Conservation (phyloP, 23 tunicate species). For the Corella eumyota region DNA sequence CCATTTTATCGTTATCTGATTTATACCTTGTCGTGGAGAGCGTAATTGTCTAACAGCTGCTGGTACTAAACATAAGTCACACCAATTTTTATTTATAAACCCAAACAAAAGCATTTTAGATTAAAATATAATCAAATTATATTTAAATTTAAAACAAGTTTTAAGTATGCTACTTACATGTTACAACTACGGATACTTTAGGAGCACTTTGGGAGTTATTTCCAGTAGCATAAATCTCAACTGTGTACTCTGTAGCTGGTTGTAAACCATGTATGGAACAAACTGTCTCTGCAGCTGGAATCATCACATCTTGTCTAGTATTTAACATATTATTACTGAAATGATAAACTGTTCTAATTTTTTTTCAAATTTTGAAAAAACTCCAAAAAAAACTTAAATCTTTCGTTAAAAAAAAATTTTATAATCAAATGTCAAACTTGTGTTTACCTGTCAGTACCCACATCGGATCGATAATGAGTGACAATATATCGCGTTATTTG, state of each 20-base stretch:
- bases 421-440: no score
- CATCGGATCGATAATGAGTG: constrained; percentile 10
- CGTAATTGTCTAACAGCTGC: constrained; percentile 8
- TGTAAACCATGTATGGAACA: constrained; percentile 14
- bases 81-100: background rate
- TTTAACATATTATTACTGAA: background rate
- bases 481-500: constrained; percentile 5
- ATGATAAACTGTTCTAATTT: background rate
- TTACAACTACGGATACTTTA: constrained; percentile 5
- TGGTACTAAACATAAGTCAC: constrained; percentile 8
- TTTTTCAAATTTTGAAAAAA: no score
- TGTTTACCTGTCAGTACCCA: constrained; percentile 8
- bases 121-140: background rate
- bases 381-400: no score
- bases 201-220: constrained; percentile 7
- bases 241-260: constrained; percentile 22
- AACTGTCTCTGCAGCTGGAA: constrained; percentile 1
- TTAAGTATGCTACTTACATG: constrained; percentile 14
- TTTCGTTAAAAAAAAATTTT: no score
- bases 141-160: background rate
- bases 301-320: constrained; percentile 4
- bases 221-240: constrained; percentile 14
- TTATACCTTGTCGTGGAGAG: constrained; percentile 15
- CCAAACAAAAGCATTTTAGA: no score
- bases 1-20: constrained; percentile 11